Evolutionary conservation across 2,888 invertebrate genomes (phyloP), one percentile per base, ranked within the genome.

Genomic region (Diploptera punctata): DNA sequence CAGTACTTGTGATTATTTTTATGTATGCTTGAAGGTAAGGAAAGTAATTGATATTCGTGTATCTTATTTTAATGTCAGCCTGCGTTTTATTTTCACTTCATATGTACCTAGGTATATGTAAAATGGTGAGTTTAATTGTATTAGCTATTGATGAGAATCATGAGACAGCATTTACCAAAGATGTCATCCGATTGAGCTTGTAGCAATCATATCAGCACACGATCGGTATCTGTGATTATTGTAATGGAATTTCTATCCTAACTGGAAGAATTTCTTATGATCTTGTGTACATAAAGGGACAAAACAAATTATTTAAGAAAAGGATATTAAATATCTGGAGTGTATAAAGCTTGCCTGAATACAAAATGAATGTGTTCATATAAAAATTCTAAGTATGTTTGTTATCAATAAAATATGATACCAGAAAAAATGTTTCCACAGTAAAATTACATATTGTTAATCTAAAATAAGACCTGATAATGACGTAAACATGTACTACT

Each of bases 191-290:
- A 57, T 31, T 57, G 57, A 57, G 16, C 26, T 57, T 26, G n/a
- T 16, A 31, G 52, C 52, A 21, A 43, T 10, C 62, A 62, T 62
- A 65, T 65, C 47, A 47, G 29, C n/a, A 21, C 33, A 26, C 13
- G 44, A 29, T 44, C 47, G 65, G 65, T 47, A 44, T 65, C 47
- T 65, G 65, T 65, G 65, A 65, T 65, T 24, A 57, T 65, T 65
- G 18, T 65, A 47, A 47, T 16, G 13, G 47, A 65, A 65, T 47
- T 47, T 65, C 47, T 57, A 4, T 57, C n/a, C 57, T 24, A 29
- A 1, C 13, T 9, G 24, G 24, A 24, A 52, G 31, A 57, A 57
- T 16, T 57, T 57, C 57, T 57, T 18, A 24, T 54, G 29, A 57
- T 57, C 26, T 68, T 38, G 16, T 38, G 52, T 67, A 31, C 24